Conservation (phyloP, 2,888 invertebrate species). For the Sminthurinus aureus region DNA sequence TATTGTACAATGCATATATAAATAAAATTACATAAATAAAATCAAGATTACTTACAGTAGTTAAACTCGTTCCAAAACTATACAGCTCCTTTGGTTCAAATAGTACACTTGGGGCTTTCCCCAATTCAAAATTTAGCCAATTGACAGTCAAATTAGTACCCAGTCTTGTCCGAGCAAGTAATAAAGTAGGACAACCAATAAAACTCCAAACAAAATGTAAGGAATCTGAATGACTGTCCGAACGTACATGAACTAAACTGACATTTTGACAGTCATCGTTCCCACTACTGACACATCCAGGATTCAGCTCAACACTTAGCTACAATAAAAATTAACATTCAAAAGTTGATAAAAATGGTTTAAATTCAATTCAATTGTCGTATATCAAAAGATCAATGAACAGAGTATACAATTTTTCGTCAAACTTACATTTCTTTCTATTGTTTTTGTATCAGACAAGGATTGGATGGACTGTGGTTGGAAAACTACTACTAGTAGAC, state of each 20-base stretch:
- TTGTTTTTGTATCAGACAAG: too few species aligned
- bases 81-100: slow-evolving; percentile 67
- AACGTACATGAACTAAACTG: slow-evolving; percentile 64
- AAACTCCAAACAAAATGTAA: slow-evolving; percentile 76
- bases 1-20: not conserved
- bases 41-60: slow-evolving; percentile 67
- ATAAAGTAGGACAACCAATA: slow-evolving; percentile 69
- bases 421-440: too few species aligned
- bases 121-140: slow-evolving; percentile 65
- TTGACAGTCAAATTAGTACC: slow-evolving; percentile 66
- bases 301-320: slow-evolving; percentile 51
- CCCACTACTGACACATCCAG: slow-evolving; percentile 48
- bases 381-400: not conserved
- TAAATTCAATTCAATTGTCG: not conserved
- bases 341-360: not conserved
- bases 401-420: too few species aligned
- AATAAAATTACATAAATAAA: not conserved
- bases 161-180: slow-evolving; percentile 67
- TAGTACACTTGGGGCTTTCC: slow-evolving; percentile 62
- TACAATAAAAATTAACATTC: slow-evolving; percentile 21
- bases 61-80: slow-evolving; percentile 70
- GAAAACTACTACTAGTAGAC: too few species aligned
- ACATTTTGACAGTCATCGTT: slow-evolving; percentile 34
- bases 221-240: slow-evolving; percentile 69
- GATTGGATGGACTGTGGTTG: too few species aligned